Evolutionary conservation across 2,113 vertebrate species (phyloP).

Genomic region (Spea multiplicata): DNA sequence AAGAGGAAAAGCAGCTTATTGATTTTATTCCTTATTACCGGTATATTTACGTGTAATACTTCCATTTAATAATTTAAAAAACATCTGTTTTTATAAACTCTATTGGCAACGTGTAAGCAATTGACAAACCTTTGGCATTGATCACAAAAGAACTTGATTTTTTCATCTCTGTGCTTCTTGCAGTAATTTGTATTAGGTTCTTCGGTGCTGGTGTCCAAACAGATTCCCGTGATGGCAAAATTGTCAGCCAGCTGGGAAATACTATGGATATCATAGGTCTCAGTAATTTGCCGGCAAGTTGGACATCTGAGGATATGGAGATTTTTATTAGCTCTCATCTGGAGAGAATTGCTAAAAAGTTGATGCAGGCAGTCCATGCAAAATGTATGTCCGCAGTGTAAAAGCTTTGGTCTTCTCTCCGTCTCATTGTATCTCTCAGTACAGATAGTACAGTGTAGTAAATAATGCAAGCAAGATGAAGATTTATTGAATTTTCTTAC

Average conservation of each 20-base stretch:
- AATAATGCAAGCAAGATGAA: constrained; percentile 3
- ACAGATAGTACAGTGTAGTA: constrained; percentile 42
- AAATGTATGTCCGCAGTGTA: constrained; percentile 46
- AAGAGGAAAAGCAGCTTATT: too few species aligned
- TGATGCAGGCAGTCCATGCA: constrained; percentile 44
- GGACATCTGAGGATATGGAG: constrained; percentile 18
- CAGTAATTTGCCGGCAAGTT: constrained; percentile 29
- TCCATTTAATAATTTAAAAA: too few species aligned
- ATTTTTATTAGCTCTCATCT: neutral
- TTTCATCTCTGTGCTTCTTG: constrained; percentile 42
- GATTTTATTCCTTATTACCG: too few species aligned
- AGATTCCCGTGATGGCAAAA: constrained; percentile 34
- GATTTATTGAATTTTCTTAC: too few species aligned
- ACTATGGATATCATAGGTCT: neutral
- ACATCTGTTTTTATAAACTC: too few species aligned
- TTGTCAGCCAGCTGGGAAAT: constrained; percentile 27
- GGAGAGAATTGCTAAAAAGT: constrained; percentile 7
- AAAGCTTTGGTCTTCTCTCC: constrained; percentile 39
- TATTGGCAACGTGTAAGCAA: neutral
- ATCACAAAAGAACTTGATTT: constrained; percentile 39
- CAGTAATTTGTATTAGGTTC: constrained; percentile 26
- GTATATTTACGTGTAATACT: too few species aligned
- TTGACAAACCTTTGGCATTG: constrained; percentile 43
- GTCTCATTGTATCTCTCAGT: constrained; percentile 41
- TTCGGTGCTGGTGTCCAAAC: neutral